Evolutionary conservation across 2,888 invertebrate genomes (phyloP), one percentile per base, ranked within the genome.

Genomic region (Erynnis tages): DNA sequence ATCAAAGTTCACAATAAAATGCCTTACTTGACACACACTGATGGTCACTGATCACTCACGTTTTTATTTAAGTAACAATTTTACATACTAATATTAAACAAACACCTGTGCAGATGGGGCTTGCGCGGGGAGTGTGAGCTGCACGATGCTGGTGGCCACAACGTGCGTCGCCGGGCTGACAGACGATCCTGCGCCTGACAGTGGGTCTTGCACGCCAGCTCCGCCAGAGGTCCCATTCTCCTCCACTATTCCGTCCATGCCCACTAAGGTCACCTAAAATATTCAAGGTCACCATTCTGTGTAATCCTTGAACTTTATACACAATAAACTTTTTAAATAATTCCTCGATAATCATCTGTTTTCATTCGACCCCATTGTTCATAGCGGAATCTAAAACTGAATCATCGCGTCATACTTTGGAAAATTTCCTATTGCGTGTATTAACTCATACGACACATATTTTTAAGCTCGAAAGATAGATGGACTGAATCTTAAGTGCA

Each of bases 191-290:
- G 82, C 76, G 53, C 74, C 73, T 61, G 61, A 66, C 73, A 89
- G 69, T 50, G 82, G 76, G 61, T 90, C 90, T 56, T 73, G 65
- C 52, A 81, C 73, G 60, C 83, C 83, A 60, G 80, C 77, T 61
- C 84, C 80, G 59, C 80, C 78, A 63, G 81, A 74, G 62, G 85
- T 83, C 71, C 95, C 95, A 85, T 96, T 96, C 92, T 96, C 96
- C 91, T 96, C 96, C 88, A 96, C 96, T 94, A 96, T 95, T 91
- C 95, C 94, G 91, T 96, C 96, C 96, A 96, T 96, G 92, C 91
- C 91, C 79, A 82, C 79, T 77, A 76, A 79, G 80, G 90, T 92
- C 92, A 92, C 93, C 93, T 93, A 90, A 82, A 90, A 91, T 87
- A 82, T 89, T 90, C 91, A 90, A 90, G 87, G 87, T 85, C 89